Conservation (phyloP, 2,113 vertebrate genomes). For the Pionites leucogaster region DNA sequence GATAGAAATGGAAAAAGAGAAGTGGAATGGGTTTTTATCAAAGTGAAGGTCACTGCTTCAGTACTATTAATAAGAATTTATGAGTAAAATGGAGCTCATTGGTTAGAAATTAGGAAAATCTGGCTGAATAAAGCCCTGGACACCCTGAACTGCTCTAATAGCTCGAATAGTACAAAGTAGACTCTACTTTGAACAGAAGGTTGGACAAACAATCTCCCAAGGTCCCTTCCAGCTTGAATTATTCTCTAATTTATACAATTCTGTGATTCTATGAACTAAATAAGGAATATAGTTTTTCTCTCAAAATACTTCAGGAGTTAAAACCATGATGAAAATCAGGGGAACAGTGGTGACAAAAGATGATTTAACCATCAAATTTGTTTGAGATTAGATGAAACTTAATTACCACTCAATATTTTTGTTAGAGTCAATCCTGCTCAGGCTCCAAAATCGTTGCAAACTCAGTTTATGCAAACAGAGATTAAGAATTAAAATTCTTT, state of each 20-base stretch:
- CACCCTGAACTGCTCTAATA: background rate
- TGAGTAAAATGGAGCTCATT: background rate
- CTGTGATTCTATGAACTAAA: background rate
- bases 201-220: background rate
- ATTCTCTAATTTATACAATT: background rate
- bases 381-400: background rate
- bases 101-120: background rate
- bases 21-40: background rate
- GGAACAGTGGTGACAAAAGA: background rate
- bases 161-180: background rate
- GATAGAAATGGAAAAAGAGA: background rate
- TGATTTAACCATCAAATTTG: background rate
- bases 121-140: background rate
- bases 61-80: background rate
- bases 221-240: background rate
- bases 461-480: background rate
- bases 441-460: background rate
- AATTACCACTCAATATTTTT: slow-evolving; percentile 14
- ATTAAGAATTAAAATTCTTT: background rate
- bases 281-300: background rate
- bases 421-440: background rate
- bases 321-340: background rate
- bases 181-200: background rate
- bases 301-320: background rate
- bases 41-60: background rate